Conservation (phyloP, 2,888 invertebrate species). For the Malthinus flaveolus region DNA sequence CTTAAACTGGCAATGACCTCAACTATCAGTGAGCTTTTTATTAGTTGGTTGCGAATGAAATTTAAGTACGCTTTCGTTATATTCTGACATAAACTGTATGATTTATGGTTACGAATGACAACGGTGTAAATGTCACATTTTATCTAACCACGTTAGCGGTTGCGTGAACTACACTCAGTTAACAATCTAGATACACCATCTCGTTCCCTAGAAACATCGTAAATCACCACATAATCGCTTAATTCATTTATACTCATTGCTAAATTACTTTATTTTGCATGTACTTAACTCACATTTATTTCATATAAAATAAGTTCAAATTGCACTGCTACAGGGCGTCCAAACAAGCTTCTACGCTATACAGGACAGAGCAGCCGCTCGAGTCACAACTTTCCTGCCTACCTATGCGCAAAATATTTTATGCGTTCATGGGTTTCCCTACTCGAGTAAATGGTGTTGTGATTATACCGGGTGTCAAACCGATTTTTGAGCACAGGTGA, state of each 20-base stretch:
- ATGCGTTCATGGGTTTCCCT: too few relatives aligned
- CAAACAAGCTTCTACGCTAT: too few relatives aligned
- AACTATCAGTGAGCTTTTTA: constrained; percentile 35
- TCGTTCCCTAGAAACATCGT: constrained; percentile 34
- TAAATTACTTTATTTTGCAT: constrained; percentile 36
- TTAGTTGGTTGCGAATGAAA: constrained; percentile 37
- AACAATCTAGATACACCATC: constrained; percentile 37
- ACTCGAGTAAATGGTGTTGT: too few relatives aligned
- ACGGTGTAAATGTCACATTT: constrained; percentile 41
- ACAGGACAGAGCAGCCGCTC: too few relatives aligned
- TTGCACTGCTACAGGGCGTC: too few relatives aligned
- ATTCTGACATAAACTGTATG: constrained; percentile 40
- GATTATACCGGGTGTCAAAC: too few relatives aligned
- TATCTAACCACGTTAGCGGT: constrained; percentile 38
- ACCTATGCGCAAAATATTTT: too few relatives aligned
- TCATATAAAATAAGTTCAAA: background rate
- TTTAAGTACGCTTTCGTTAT: constrained; percentile 41
- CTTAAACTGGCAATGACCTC: constrained; percentile 33
- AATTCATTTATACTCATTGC: constrained; percentile 35
- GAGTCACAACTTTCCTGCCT: too few relatives aligned
- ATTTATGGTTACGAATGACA: constrained; percentile 40
- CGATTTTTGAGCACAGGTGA: too few relatives aligned
- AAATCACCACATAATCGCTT: constrained; percentile 41
- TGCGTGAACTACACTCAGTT: constrained; percentile 35
- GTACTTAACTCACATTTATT: constrained; percentile 7